Evolutionary conservation across 2,113 vertebrate genomes (phyloP).

Genomic region (Junco hyemalis): DNA sequence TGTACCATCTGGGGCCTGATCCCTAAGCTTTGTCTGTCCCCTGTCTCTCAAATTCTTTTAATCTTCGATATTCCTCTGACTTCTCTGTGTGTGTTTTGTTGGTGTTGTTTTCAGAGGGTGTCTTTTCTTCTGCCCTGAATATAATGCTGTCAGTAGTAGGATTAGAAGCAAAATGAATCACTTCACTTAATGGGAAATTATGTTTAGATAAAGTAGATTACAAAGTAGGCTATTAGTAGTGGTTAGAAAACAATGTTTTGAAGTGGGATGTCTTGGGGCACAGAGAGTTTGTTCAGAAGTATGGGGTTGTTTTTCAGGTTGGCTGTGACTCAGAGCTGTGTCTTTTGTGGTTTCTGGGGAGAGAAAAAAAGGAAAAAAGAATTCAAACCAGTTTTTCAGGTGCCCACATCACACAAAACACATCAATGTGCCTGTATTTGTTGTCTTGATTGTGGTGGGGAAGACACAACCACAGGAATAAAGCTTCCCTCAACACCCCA

Average conservation of each 20-base stretch:
- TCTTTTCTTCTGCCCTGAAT: conserved; percentile 10
- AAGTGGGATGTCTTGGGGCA: conserved; percentile 11
- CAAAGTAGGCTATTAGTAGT: conserved; percentile 51
- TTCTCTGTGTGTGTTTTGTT: not conserved
- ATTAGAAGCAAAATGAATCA: conserved; percentile 49
- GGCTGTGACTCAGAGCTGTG: conserved; percentile 14
- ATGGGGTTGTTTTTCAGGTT: conserved; percentile 33
- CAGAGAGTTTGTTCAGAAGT: not conserved
- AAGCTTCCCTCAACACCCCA: not conserved
- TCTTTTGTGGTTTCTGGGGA: not conserved
- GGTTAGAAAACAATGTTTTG: conserved; percentile 50
- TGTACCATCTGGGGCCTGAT: not conserved
- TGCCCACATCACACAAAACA: not conserved
- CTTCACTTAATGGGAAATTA: conserved; percentile 54
- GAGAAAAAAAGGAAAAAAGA: not conserved
- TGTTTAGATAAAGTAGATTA: conserved; percentile 58
- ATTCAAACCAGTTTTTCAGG: conserved; percentile 5
- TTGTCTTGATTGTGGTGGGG: not conserved
- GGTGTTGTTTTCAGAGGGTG: not conserved
- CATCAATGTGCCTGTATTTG: not conserved
- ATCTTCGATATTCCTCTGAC: not conserved
- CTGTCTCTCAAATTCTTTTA: not conserved
- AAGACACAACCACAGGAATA: not conserved
- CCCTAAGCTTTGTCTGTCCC: not conserved
- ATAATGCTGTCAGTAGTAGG: conserved; percentile 1